Base-by-base conservation (phyloP, 2,113 vertebrate genomes). In the Bubo scandiacus region DNA sequence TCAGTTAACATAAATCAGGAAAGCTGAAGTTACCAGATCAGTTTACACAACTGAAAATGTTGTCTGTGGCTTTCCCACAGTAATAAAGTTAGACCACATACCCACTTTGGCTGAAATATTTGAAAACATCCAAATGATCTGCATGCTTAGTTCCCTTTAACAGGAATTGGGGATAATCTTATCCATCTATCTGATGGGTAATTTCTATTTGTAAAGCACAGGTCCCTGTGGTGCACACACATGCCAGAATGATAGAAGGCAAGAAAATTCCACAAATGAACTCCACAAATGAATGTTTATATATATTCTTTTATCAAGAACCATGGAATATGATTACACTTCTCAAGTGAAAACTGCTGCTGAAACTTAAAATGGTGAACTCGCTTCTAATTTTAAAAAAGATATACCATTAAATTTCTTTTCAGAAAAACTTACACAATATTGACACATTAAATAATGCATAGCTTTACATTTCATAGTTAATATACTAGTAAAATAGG, bases 21-120 rank as follows among this genome's bases (percentile, higher is more conserved):
- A 96, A 94, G 73, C 32, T 92, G 84, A 96, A 97, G 88, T 94
- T 94, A 82, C 73, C 79, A 66, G 84, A 94, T 92, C 86, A 70
- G 70, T 96, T 97, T 97, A 95, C 84, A 91, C 73, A 96, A 94
- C 78, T 80, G 72, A 94, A 74, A 89, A 96, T 90, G 73, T 85
- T 94, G 92, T 94, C 94, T 90, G 88, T 94, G 92, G 89, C 91
- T 94, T 97, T 97, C 96, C 91, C 95, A 96, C 91, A 94, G 91
- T 92, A 95, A 96, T 96, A 96, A 97, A 92, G 74, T 91, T 52
- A 94, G 95, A 96, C 86, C 88, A 94, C 88, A 94, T 95, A 96
- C 74, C 42, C 95, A 92, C 62, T 95, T 90, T 57, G 86, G 62
- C 81, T 97, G 92, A 96, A 94, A 95, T 94, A 70, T 80, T 77